phyloP scores from a whole-genome alignment of 53 echinoderm and acorn worm genomes.

The Paracentrotus lividus region DNA sequence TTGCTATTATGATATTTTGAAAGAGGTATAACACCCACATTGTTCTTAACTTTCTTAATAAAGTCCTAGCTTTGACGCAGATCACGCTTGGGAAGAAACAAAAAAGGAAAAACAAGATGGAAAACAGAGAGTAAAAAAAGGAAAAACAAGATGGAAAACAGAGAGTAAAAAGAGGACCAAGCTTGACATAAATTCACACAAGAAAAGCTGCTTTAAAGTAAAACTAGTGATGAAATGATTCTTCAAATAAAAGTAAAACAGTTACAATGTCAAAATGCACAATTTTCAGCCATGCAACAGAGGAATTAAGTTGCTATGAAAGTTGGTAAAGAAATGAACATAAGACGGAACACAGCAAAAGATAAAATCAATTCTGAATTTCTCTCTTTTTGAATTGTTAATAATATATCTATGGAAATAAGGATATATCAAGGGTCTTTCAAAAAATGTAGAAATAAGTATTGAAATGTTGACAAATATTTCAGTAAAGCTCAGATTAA shows the following conservation, averaged over 20 bases:
- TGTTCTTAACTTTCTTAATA: not conserved
- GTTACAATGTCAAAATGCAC: slow-evolving; percentile 49
- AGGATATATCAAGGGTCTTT: not conserved
- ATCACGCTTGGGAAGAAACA: slow-evolving; percentile 22
- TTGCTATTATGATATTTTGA: not conserved
- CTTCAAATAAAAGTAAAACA: slow-evolving; percentile 20
- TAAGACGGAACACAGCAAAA: not conserved
- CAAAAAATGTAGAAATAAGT: no score
- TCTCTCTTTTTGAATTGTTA: not conserved
- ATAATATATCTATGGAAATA: not conserved
- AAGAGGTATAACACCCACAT: not conserved
- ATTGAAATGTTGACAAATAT: not conserved
- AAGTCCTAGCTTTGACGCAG: not conserved
- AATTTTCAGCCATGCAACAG: slow-evolving; percentile 48
- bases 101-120: not conserved
- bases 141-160: not conserved
- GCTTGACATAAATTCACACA: slow-evolving; percentile 23
- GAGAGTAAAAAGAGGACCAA: not conserved
- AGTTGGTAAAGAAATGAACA: slow-evolving; percentile 53
- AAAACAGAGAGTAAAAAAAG: not conserved
- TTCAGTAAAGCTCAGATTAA: not conserved
- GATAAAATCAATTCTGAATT: not conserved
- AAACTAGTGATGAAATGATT: slow-evolving; percentile 47
- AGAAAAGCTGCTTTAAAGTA: slow-evolving; percentile 39
- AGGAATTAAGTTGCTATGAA: slow-evolving; percentile 11